Percentiles rank a stretch among this genome's conserved stretches.
These are phyloP conservation scores for Noctuana brunneofusca DNA, from an alignment of 2,888 invertebrate species.

Conservation along the genomic window DNA sequence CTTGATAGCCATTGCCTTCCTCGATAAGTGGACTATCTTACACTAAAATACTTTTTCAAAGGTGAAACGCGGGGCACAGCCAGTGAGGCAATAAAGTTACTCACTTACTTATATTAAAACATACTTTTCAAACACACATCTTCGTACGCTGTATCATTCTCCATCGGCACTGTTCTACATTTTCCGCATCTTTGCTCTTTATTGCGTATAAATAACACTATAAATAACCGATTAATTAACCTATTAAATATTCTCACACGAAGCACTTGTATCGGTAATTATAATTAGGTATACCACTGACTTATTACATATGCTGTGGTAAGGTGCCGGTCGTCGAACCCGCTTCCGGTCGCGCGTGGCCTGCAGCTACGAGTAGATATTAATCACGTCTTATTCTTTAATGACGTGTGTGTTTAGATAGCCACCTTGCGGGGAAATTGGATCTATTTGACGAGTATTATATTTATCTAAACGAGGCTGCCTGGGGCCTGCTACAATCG, in stretches of 20 bases:
- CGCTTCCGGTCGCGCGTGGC: slow-evolving; percentile 57
- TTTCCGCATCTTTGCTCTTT: not conserved
- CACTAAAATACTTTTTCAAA: too few relatives aligned
- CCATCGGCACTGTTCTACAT: not conserved
- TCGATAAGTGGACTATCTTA: too few relatives aligned
- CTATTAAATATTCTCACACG: not conserved
- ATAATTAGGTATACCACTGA: slow-evolving; percentile 43
- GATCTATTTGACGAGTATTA: slow-evolving; percentile 2
- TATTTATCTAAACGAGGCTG: not conserved
- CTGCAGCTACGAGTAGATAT: slow-evolving; percentile 52
- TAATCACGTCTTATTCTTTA: slow-evolving; percentile 42
- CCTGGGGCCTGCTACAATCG: too few relatives aligned
- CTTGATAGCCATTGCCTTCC: too few relatives aligned
- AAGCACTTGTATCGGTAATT: slow-evolving; percentile 40
- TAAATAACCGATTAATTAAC: not conserved
- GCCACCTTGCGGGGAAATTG: slow-evolving; percentile 4
- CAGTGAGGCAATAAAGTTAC: too few relatives aligned
- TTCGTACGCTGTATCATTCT: too few relatives aligned
- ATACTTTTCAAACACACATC: too few relatives aligned
- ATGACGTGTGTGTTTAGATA: slow-evolving; percentile 7
- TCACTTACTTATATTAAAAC: too few relatives aligned
- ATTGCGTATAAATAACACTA: not conserved
- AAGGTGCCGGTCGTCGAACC: slow-evolving; percentile 68
- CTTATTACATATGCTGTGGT: slow-evolving; percentile 64
- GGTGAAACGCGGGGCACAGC: too few relatives aligned